phyloP scores from a whole-genome alignment of 2,888 invertebrate species.

The Acronicta leporina region DNA sequence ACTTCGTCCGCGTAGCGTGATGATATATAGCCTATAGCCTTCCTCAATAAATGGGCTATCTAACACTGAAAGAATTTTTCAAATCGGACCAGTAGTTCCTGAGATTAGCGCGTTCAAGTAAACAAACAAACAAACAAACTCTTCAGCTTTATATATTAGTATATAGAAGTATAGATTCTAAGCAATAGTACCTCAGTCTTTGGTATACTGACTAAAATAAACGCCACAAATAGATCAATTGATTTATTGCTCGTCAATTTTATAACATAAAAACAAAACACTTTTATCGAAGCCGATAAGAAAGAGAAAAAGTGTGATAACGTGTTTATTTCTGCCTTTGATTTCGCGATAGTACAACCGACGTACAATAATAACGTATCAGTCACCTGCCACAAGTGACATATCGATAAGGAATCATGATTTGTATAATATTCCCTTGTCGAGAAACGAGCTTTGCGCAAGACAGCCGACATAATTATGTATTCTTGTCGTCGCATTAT shows the following conservation, averaged over 20 bases:
- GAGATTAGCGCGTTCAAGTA: no score
- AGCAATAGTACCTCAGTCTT: not conserved
- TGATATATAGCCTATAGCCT: no score
- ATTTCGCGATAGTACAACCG: conserved; percentile 57
- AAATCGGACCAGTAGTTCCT: no score
- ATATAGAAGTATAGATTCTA: no score
- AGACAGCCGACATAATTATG: conserved; percentile 4
- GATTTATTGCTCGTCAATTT: not conserved
- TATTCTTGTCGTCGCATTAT: no score
- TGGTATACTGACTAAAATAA: no score
- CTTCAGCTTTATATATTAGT: no score
- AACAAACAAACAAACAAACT: no score
- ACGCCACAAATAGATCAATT: not conserved
- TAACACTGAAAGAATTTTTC: no score
- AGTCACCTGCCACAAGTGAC: conserved; percentile 24
- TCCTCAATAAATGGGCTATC: no score
- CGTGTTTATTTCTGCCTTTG: conserved; percentile 62
- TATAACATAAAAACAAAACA: conserved; percentile 29
- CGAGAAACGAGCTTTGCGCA: conserved; percentile 12
- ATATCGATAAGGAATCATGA: conserved; percentile 34
- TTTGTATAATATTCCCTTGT: conserved; percentile 23
- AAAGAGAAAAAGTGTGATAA: conserved; percentile 44
- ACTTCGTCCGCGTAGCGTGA: no score
- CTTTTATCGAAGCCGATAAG: conserved; percentile 41
- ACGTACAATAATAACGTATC: conserved; percentile 48